These are phyloP conservation scores for Microtus pennsylvanicus DNA, from an alignment of 2,113 vertebrate species.

Conservation along the genomic window DNA sequence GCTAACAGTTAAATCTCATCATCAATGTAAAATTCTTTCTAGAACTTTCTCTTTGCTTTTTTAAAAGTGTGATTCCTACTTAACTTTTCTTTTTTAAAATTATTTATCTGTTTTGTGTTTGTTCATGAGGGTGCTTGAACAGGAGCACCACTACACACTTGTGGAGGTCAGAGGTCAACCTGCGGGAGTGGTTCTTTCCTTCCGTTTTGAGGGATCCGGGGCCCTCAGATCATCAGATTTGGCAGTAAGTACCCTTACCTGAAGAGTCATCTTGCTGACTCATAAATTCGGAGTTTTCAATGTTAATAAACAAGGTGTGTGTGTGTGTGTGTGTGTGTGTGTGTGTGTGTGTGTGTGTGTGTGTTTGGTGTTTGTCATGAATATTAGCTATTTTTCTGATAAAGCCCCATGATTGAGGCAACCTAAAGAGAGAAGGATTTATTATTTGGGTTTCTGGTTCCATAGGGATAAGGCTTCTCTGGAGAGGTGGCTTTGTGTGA, in stretches of 20 bases:
- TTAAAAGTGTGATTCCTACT: background rate
- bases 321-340: background rate
- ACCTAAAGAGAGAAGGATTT: background rate
- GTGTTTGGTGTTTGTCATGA: background rate
- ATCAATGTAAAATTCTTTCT: background rate
- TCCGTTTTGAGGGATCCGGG: background rate
- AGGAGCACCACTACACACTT: background rate
- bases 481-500: background rate
- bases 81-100: background rate
- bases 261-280: background rate
- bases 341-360: background rate
- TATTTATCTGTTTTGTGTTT: background rate
- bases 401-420: background rate
- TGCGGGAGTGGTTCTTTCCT: background rate
- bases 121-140: background rate
- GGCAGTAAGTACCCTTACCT: background rate
- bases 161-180: background rate
- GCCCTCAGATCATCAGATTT: background rate
- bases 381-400: background rate
- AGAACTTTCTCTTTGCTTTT: background rate
- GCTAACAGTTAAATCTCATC: conserved; percentile 10
- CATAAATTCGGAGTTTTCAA: background rate
- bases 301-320: background rate
- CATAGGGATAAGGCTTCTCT: background rate
- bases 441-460: background rate